A percentile compares a stretch with the other conserved stretches of the same genome.
These are phyloP conservation scores for Parnassius smintheus DNA, from an alignment of 2,888 invertebrate genomes.

Conservation along the genomic window DNA sequence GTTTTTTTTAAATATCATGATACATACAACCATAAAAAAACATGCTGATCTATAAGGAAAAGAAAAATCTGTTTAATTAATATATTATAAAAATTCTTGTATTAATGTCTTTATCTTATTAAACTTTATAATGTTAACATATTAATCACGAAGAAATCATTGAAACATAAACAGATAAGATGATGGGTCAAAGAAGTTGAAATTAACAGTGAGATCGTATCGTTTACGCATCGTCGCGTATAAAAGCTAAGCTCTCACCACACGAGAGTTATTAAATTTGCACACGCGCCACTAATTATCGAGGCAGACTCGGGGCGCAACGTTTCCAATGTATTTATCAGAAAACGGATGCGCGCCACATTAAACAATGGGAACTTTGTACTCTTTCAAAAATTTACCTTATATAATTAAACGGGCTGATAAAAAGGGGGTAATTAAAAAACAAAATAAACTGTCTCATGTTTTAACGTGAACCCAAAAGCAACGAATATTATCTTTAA, in stretches of 20 bases:
- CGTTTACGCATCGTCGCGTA: conserved; percentile 32
- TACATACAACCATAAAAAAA: too few relatives aligned
- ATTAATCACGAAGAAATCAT: too few relatives aligned
- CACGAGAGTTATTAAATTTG: conserved; percentile 73
- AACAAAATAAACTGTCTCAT: neutral
- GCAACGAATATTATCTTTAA: neutral
- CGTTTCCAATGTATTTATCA: conserved; percentile 53
- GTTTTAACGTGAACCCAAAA: neutral
- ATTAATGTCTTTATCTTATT: too few relatives aligned
- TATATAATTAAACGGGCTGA: conserved; percentile 6
- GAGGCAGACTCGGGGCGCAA: conserved; percentile 43
- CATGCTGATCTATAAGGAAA: too few relatives aligned
- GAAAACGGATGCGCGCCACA: conserved; percentile 41
- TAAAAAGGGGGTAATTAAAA: conserved; percentile 11
- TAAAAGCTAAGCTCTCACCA: conserved; percentile 47
- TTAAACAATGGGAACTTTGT: conserved; percentile 33
- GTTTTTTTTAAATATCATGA: too few relatives aligned
- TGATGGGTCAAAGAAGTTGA: too few relatives aligned
- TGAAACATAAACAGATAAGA: too few relatives aligned
- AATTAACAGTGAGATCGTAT: conserved; percentile 28
- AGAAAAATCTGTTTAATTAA: too few relatives aligned
- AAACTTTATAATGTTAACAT: too few relatives aligned
- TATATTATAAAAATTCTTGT: too few relatives aligned
- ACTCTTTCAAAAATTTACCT: conserved; percentile 1
- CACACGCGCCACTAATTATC: conserved; percentile 75